phyloP scores from a whole-genome alignment of 1,140 invertebrate species.

The Proctacanthus coquilletti region DNA sequence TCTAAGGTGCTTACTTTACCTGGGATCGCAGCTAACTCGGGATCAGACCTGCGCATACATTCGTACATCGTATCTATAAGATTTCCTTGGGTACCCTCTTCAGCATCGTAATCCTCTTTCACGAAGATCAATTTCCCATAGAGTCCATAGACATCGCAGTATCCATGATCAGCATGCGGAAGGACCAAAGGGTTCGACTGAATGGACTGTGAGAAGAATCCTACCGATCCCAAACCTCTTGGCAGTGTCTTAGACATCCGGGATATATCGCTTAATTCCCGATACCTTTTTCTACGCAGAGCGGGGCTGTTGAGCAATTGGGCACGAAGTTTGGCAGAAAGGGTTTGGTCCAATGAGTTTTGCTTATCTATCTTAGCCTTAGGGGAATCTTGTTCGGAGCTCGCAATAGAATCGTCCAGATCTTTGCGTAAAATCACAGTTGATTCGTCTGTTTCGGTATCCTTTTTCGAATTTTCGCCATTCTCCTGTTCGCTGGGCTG shows the following conservation, averaged over 20 bases:
- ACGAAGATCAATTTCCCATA: constrained; percentile 82
- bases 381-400: constrained; percentile 19
- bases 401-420: constrained; percentile 15
- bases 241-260: constrained; percentile 64
- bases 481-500: constrained; percentile 18
- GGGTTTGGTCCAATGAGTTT: constrained; percentile 41
- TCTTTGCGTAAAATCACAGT: constrained; percentile 19
- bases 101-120: constrained; percentile 64
- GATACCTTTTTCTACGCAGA: constrained; percentile 47
- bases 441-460: constrained; percentile 16
- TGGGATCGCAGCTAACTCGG: constrained; percentile 64
- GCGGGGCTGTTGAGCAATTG: constrained; percentile 50
- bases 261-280: constrained; percentile 40
- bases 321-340: constrained; percentile 41
- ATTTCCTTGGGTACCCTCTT: constrained; percentile 46
- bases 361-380: constrained; percentile 41
- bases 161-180: constrained; percentile 41
- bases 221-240: constrained; percentile 38
- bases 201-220: constrained; percentile 33
- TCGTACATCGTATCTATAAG: constrained; percentile 53
- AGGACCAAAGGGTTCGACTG: constrained; percentile 39
- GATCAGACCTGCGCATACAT: constrained; percentile 58
- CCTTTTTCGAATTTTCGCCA: constrained; percentile 19
- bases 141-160: constrained; percentile 74
- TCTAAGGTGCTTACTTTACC: constrained; percentile 65